phyloP scores from a whole-genome alignment of 2,888 invertebrate genomes.

The Saturnia japonica region DNA sequence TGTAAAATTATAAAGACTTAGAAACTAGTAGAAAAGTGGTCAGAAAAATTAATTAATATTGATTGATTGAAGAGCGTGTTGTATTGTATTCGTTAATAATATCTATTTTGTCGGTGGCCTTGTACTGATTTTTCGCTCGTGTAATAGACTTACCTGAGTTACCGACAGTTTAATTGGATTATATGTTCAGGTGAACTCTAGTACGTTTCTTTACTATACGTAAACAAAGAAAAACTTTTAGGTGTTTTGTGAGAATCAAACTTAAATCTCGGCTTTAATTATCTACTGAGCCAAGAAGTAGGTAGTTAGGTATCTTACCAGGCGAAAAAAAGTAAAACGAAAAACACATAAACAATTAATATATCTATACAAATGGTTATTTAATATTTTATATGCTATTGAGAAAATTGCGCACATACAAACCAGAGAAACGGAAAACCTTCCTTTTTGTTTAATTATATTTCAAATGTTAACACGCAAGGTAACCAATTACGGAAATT shows the following conservation, averaged over 20 bases:
- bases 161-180: background rate
- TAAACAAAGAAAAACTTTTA: background rate
- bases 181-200: background rate
- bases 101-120: background rate
- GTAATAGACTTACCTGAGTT: background rate
- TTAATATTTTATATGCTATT: no score
- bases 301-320: no score
- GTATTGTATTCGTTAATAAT: no score
- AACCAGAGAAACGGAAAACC: no score
- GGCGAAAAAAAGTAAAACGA: no score
- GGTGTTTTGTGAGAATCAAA: background rate
- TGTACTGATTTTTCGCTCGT: conserved; percentile 1
- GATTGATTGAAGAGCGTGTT: no score
- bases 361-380: no score
- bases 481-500: background rate
- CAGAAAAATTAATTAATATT: background rate
- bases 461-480: background rate
- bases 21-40: no score
- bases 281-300: background rate
- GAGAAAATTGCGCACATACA: no score
- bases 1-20: no score
- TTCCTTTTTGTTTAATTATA: background rate
- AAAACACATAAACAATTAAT: no score
- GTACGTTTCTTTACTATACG: background rate
- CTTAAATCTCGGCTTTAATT: background rate